Percentiles rank a stretch among this genome's conserved stretches.
Evolutionary conservation across 2,113 vertebrate species (phyloP).

Genomic region (Manacus vitellinus): DNA sequence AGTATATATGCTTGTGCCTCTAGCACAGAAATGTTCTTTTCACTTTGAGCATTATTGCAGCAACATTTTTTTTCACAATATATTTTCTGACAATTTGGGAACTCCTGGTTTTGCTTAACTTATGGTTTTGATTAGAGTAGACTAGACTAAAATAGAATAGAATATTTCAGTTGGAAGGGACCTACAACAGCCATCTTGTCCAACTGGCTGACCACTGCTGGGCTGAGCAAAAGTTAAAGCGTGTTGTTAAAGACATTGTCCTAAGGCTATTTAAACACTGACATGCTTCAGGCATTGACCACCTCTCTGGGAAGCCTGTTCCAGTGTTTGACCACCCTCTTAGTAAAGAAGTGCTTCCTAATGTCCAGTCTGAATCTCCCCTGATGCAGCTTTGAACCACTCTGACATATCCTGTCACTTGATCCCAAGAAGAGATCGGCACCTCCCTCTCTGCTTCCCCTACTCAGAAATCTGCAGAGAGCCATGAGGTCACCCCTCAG

Average conservation of each 20-base stretch:
- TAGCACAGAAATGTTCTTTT: not conserved
- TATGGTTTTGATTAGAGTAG: not conserved
- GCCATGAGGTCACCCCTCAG: not conserved
- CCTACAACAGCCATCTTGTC: not conserved
- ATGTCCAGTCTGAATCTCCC: not conserved
- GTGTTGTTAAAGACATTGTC: not conserved
- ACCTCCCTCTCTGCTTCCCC: not conserved
- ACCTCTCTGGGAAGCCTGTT: not conserved
- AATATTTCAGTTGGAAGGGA: not conserved
- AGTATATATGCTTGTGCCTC: accelerated
- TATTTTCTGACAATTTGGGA: not conserved
- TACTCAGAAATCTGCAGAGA: not conserved
- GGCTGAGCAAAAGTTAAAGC: not conserved
- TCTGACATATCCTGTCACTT: not conserved
- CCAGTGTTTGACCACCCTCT: not conserved
- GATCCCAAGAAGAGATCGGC: not conserved
- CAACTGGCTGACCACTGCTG: not conserved
- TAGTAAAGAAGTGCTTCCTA: not conserved
- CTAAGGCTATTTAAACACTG: not conserved
- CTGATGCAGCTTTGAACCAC: not conserved
- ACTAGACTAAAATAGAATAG: not conserved
- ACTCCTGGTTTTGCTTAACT: not conserved
- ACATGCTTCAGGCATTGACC: not conserved
- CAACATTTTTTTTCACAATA: not conserved
- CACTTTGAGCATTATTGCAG: not conserved